Evolutionary conservation across 2,888 invertebrate genomes (phyloP), one percentile per base, ranked within the genome.

Genomic region (Drosophila maculinotata): DNA sequence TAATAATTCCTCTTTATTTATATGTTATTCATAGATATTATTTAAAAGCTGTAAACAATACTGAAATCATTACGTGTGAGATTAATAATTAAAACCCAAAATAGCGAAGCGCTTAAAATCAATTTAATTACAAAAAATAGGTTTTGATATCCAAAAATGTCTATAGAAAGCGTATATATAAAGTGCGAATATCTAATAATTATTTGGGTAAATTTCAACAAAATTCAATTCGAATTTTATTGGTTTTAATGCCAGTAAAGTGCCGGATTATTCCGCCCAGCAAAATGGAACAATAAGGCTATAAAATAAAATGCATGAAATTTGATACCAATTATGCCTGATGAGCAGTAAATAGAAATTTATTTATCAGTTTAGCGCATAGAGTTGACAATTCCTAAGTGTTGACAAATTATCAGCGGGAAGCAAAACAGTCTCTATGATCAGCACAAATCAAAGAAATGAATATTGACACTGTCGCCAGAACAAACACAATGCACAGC

Each of bases 281-380:
- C 14, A 38, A 38, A 25, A 26, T 38, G 14, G 12, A 17, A 12
- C 4, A 15, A n/a, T 23, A 2, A 12, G 9, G 17, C 10, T 2
- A 25, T 15, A n/a, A 30, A 31, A 42, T 42, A 9, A 47, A 67
- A 39, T 48, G 30, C 2, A 25, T 0, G 3, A 41, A 41, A 52
- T 56, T 48, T 30, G 30, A 53, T 53, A 12, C 8, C 10, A 53
- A 36, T 57, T 23, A 26, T 35, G 8, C 10, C 1, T 3, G 23
- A 44, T 53, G 26, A 20, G 23, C 15, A 38, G 12, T 38, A 9
- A 58, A 52, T 44, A 17, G 10, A 59, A 63, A 49, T 36, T 58
- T 49, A 52, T 64, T 30, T 33, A 23, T 44, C 10, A 48, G 48
- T 49, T 52, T 28, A 17, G 35, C 8, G 14, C 17, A 35, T 17